These are phyloP conservation scores for Trichechus manatus DNA, from an alignment of 2,113 vertebrate species.

Conservation along the genomic window DNA sequence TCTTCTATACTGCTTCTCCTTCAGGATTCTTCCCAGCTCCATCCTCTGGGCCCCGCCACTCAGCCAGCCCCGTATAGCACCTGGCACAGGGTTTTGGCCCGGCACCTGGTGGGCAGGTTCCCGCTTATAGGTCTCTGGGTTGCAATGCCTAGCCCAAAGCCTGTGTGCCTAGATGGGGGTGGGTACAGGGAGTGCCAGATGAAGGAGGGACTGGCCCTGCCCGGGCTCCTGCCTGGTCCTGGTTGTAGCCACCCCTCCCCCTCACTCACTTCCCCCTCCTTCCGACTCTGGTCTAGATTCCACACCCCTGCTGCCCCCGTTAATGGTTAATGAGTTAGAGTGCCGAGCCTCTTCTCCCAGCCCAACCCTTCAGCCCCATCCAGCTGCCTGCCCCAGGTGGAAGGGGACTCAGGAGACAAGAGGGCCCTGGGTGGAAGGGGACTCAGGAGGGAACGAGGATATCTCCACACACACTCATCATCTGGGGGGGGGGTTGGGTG, in stretches of 20 bases:
- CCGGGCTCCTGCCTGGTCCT: background rate
- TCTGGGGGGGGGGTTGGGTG: background rate
- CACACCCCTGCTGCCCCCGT: background rate
- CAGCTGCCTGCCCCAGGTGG: background rate
- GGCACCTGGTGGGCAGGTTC: background rate
- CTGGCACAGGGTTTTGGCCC: background rate
- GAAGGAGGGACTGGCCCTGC: background rate
- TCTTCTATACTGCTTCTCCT: background rate
- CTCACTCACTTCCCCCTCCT: background rate
- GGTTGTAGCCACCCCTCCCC: background rate
- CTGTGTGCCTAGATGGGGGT: background rate
- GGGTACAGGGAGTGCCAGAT: background rate
- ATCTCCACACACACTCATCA: background rate
- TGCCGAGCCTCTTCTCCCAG: background rate
- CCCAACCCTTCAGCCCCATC: slow-evolving; percentile 80
- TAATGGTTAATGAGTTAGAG: background rate
- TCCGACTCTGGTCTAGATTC: background rate
- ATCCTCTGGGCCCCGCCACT: background rate
- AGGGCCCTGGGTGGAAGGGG: background rate
- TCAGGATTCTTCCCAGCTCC: background rate
- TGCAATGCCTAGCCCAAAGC: background rate
- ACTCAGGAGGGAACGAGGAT: rapidly evolving
- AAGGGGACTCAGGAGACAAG: rapidly evolving
- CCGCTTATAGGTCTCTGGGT: background rate
- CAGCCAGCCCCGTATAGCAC: background rate